These are phyloP conservation scores for Ceyx melanurus DNA, from an alignment of 2,113 vertebrate species.

Conservation along the genomic window DNA sequence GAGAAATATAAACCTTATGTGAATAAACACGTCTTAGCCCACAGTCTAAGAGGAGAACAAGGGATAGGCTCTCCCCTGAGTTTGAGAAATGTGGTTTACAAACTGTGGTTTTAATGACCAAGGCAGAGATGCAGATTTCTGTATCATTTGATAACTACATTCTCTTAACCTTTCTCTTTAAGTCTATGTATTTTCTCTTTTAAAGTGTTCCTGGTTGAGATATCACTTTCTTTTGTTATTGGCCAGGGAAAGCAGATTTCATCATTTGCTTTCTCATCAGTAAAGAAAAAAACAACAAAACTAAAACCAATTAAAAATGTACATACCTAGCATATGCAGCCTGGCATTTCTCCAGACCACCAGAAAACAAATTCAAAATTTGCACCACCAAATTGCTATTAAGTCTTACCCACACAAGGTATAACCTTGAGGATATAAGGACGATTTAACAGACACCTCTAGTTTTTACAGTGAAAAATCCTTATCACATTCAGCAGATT, in stretches of 20 bases:
- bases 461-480: background rate
- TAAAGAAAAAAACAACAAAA: background rate
- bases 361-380: background rate
- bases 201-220: background rate
- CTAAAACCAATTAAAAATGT: background rate
- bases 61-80: background rate
- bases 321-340: rapidly evolving
- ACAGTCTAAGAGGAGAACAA: background rate
- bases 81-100: background rate
- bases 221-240: background rate
- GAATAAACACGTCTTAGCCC: background rate
- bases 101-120: background rate
- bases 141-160: background rate
- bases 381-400: background rate
- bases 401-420: background rate
- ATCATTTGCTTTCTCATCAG: background rate
- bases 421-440: background rate
- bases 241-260: background rate
- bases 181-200: background rate
- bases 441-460: background rate
- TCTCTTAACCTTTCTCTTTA: background rate
- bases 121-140: background rate
- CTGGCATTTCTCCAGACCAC: background rate
- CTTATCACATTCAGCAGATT: background rate
- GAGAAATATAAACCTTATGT: background rate